phyloP scores from a whole-genome alignment of 2,888 invertebrate genomes.

The Amblyteles armatorius region DNA sequence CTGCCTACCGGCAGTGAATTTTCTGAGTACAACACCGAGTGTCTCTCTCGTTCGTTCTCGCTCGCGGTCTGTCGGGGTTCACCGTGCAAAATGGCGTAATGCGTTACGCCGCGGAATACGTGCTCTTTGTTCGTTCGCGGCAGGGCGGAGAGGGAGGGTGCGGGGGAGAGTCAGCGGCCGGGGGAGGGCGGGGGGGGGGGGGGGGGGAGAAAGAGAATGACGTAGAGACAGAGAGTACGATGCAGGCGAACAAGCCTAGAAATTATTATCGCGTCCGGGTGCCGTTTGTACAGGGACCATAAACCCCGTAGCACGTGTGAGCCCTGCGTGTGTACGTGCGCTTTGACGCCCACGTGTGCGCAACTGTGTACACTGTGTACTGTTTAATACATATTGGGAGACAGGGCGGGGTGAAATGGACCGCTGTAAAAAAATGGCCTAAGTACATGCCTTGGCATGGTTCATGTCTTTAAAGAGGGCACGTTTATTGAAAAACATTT shows the following conservation, averaged over 20 bases:
- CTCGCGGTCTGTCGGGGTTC: constrained; percentile 50
- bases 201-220: constrained; percentile 45
- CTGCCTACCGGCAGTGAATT: constrained; percentile 48
- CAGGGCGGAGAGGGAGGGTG: constrained; percentile 44
- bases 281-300: constrained; percentile 63
- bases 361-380: constrained; percentile 13
- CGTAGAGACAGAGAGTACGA: constrained; percentile 55
- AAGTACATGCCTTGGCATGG: too few relatives aligned
- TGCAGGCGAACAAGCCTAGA: constrained; percentile 68
- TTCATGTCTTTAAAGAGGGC: too few relatives aligned
- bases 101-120: constrained; percentile 72
- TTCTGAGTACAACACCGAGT: constrained; percentile 58
- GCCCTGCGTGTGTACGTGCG: constrained; percentile 50
- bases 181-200: constrained; percentile 43
- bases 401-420: background rate
- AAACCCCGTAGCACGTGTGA: constrained; percentile 67
- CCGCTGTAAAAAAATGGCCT: background rate
- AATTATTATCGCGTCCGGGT: constrained; percentile 74
- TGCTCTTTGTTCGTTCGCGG: constrained; percentile 75
- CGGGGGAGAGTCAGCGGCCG: constrained; percentile 27
- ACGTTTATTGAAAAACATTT: too few relatives aligned
- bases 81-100: constrained; percentile 74
- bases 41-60: constrained; percentile 26
- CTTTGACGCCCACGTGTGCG: constrained; percentile 18
- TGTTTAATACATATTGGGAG: background rate